These are phyloP conservation scores for Pristionchus fissidentatus DNA, from an alignment of 2,888 invertebrate species.

Conservation along the genomic window DNA sequence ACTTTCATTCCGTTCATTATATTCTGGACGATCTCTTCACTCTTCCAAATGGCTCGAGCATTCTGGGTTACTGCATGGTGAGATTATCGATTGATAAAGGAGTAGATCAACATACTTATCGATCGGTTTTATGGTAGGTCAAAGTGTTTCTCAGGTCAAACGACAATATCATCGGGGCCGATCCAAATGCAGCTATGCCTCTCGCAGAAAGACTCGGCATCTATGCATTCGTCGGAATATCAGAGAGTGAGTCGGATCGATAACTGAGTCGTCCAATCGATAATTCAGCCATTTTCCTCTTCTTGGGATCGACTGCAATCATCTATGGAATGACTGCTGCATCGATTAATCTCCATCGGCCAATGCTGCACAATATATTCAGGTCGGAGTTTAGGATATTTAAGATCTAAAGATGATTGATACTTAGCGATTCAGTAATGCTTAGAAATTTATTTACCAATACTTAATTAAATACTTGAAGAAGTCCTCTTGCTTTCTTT, in stretches of 20 bases:
- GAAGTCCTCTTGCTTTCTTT: constrained; percentile 72
- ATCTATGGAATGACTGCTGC: constrained; percentile 71
- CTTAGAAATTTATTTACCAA: neutral
- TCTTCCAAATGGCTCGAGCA: constrained; percentile 67
- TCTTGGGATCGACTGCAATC: constrained; percentile 65
- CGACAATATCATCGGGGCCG: constrained; percentile 61
- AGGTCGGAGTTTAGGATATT: neutral
- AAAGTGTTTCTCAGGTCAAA: constrained; percentile 64
- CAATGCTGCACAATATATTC: constrained; percentile 66
- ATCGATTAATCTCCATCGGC: constrained; percentile 69
- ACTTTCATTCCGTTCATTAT: constrained; percentile 61
- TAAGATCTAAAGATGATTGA: neutral
- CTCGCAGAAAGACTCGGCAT: constrained; percentile 66
- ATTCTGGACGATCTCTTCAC: constrained; percentile 54
- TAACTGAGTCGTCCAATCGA: neutral
- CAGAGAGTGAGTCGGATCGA: constrained; percentile 60
- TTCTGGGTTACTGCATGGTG: constrained; percentile 73
- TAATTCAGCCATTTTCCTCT: constrained; percentile 57
- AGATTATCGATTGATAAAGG: neutral
- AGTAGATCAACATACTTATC: neutral
- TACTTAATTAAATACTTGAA: constrained; percentile 55
- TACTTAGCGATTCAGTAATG: neutral
- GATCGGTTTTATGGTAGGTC: neutral
- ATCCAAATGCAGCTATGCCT: constrained; percentile 54
- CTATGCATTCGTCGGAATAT: constrained; percentile 68